These are phyloP conservation scores for Torymus auratus DNA, from an alignment of 2,888 invertebrate species.

Conservation along the genomic window DNA sequence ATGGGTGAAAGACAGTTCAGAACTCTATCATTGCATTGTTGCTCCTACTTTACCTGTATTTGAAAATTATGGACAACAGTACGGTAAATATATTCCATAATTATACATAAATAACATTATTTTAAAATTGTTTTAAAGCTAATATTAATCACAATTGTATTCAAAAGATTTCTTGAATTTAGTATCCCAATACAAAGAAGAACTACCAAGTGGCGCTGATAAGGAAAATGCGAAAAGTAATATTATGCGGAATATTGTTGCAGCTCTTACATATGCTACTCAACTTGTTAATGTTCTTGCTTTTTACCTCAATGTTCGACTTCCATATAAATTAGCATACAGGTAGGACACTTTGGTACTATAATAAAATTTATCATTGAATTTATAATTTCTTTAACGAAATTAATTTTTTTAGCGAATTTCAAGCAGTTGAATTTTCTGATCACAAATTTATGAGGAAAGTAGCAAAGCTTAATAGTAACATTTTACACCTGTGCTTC, in stretches of 20 bases:
- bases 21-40: slow-evolving; percentile 86
- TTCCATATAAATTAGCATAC: slow-evolving; percentile 86
- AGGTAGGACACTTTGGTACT: slow-evolving; percentile 76
- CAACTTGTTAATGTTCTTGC: slow-evolving; percentile 90
- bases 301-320: slow-evolving; percentile 87
- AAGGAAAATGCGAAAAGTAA: slow-evolving; percentile 81
- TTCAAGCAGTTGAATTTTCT: slow-evolving; percentile 84
- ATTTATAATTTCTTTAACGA: slow-evolving; percentile 58
- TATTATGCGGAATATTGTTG: slow-evolving; percentile 85
- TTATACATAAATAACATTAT: slow-evolving; percentile 31
- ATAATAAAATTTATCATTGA: slow-evolving; percentile 9
- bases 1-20: slow-evolving; percentile 86
- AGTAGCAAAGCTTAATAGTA: slow-evolving; percentile 88
- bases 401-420: slow-evolving; percentile 83
- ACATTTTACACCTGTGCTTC: slow-evolving; percentile 87
- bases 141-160: slow-evolving; percentile 37
- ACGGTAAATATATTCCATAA: slow-evolving; percentile 80
- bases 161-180: slow-evolving; percentile 16
- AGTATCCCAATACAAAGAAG: slow-evolving; percentile 80
- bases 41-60: slow-evolving; percentile 90
- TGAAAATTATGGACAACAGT: slow-evolving; percentile 89
- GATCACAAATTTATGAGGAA: slow-evolving; percentile 85
- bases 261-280: slow-evolving; percentile 90
- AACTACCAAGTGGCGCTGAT: slow-evolving; percentile 76
- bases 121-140: slow-evolving; percentile 8